Evolutionary conservation across 2,888 invertebrate genomes (phyloP), one percentile per base, ranked within the genome.

Genomic region (Lithophane semibrunnea): DNA sequence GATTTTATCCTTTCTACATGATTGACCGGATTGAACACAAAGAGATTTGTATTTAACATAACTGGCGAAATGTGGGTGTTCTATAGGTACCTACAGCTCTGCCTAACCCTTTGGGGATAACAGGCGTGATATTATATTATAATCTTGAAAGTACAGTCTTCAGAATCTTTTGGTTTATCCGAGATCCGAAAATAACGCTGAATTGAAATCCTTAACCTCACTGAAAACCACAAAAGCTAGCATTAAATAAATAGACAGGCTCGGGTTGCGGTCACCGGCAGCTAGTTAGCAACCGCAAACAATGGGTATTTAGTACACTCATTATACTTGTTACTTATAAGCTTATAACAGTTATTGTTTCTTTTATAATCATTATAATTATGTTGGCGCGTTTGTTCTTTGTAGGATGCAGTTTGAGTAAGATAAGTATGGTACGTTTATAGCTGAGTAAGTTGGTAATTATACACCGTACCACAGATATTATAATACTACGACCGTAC

Each of bases 281-380:
- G 66, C 69, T 63, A 61, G 49, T 64, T 13, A 54, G 52, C 29
- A 66, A 69, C 76, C 80, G 3, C 73, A 66, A 74, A 84, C 73
- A 83, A 77, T 84, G 76, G 74, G 21, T 66, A 66, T 74, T 83
- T 72, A 84, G 80, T 61, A 49, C n/a, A 58, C 73, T 64, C 73
- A 76, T 73, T 74, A 52, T 58, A 68, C 56, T 83, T 44, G 67
- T 82, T 82, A 82, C 67, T 78, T 68, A 61, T 10, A 64, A 67
- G 77, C 73, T 67, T 71, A 67, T 9, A 78, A 58, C 60, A 37
- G 83, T 82, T 78, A 82, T 78, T 74, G 64, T 82, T 82, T 82
- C 52, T 79, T 66, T 72, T 60, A 21, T 44, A 64, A 82, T 71
- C 42, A 61, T 73, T 54, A 49, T 69, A 66, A 70, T 77, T 78